These are phyloP conservation scores for Muntiacus reevesi DNA, from an alignment of 2,113 vertebrate species.

Conservation along the genomic window DNA sequence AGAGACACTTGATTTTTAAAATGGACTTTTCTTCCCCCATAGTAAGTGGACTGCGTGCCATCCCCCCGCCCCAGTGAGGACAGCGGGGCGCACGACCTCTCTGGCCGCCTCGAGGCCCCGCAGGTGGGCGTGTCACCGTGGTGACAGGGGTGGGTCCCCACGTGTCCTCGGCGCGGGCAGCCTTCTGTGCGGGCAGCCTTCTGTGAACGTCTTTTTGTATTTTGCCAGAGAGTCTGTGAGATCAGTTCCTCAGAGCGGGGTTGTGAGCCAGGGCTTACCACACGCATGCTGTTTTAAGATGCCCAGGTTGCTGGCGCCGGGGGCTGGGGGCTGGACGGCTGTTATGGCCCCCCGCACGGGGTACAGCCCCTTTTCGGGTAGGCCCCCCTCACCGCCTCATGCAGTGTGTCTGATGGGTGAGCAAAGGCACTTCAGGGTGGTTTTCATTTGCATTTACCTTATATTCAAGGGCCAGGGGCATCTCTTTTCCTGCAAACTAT, in stretches of 20 bases:
- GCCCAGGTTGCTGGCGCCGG: accelerated
- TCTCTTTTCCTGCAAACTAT: neutral
- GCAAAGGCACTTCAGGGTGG: neutral
- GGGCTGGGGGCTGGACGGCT: neutral
- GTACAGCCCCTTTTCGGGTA: neutral
- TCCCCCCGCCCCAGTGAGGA: neutral
- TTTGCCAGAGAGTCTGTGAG: neutral
- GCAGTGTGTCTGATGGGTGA: neutral
- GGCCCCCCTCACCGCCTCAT: neutral
- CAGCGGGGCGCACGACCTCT: accelerated
- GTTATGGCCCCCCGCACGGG: neutral
- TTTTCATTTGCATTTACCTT: neutral
- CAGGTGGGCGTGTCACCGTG: neutral
- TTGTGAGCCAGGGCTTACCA: neutral
- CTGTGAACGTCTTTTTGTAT: neutral
- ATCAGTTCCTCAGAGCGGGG: neutral
- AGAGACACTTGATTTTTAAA: neutral
- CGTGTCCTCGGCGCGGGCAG: neutral
- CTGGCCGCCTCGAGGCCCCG: neutral
- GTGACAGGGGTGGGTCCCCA: too few relatives aligned
- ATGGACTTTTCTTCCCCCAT: neutral
- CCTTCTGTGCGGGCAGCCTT: neutral
- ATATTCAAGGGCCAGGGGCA: neutral
- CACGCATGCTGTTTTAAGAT: too few relatives aligned
- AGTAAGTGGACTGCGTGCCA: neutral